A percentile compares a stretch with the other conserved stretches of the same genome.
Evolutionary conservation across 2,888 invertebrate species (phyloP).

Genomic region (Drosophila affinis): DNA sequence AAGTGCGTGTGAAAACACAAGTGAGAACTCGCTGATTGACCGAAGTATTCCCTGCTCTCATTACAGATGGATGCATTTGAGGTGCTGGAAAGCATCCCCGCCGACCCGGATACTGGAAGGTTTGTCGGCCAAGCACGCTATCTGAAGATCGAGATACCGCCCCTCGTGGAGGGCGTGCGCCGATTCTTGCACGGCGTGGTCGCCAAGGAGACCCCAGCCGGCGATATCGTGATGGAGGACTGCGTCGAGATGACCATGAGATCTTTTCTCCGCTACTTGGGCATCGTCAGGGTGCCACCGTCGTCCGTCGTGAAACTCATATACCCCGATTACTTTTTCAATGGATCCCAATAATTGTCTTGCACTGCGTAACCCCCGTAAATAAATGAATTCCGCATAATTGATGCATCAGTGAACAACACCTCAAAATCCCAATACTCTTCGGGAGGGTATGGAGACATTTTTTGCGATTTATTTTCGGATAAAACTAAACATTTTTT

Average conservation of each 20-base stretch:
- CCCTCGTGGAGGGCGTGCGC: neutral
- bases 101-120: neutral
- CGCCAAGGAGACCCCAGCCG: neutral
- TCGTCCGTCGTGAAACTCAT: too few species aligned
- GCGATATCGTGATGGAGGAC: too few species aligned
- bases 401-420: too few species aligned
- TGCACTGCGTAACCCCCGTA: too few species aligned
- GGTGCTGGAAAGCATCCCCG: neutral
- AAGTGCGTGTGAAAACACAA: neutral
- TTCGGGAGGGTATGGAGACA: neutral
- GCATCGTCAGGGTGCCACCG: too few species aligned
- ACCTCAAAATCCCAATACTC: neutral
- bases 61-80: neutral
- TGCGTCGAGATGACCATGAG: too few species aligned
- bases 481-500: conserved; percentile 37
- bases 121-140: neutral
- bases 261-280: too few species aligned
- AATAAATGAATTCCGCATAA: too few species aligned
- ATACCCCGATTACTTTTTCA: too few species aligned
- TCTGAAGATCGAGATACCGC: neutral
- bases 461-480: conserved; percentile 32
- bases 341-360: too few species aligned
- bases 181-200: neutral
- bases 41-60: neutral
- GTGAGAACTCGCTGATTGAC: neutral